Conservation (phyloP, 2,113 vertebrate genomes). For the Entosphenus tridentatus region DNA sequence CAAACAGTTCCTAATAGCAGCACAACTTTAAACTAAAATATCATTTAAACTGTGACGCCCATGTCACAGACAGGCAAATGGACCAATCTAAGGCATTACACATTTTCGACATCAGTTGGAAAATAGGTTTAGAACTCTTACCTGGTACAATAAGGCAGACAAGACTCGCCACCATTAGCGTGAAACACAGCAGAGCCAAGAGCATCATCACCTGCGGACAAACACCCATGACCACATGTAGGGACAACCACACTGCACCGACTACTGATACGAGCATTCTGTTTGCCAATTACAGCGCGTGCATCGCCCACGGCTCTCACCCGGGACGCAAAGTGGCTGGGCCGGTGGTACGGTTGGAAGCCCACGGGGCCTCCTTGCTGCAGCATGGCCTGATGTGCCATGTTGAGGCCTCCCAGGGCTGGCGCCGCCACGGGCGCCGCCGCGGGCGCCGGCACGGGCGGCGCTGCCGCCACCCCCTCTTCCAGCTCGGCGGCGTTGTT, state of each 20-base stretch:
- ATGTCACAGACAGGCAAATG: too few species aligned
- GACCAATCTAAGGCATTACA: too few species aligned
- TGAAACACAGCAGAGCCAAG: constrained; percentile 89
- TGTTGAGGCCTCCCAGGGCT: constrained; percentile 77
- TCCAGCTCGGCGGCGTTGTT: too few species aligned
- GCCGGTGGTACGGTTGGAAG: constrained; percentile 86
- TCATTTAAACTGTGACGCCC: too few species aligned
- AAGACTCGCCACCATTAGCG: constrained; percentile 75
- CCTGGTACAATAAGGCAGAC: constrained; percentile 91
- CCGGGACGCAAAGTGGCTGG: constrained; percentile 70
- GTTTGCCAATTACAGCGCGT: neutral
- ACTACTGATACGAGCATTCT: neutral
- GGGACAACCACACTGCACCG: neutral
- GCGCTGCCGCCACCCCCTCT: too few species aligned
- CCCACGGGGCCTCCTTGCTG: constrained; percentile 90
- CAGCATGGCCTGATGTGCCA: constrained; percentile 91
- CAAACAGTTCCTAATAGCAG: too few species aligned
- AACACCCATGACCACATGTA: neutral
- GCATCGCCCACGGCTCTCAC: constrained; percentile 21
- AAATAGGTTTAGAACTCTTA: constrained; percentile 17
- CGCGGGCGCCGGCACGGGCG: too few species aligned
- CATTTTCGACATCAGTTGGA: too few species aligned
- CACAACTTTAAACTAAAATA: too few species aligned
- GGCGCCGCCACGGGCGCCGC: constrained; percentile 13
- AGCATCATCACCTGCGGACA: constrained; percentile 59